These are phyloP conservation scores for Neoitamus cyanurus DNA, from an alignment of 2,888 invertebrate genomes.

Conservation along the genomic window DNA sequence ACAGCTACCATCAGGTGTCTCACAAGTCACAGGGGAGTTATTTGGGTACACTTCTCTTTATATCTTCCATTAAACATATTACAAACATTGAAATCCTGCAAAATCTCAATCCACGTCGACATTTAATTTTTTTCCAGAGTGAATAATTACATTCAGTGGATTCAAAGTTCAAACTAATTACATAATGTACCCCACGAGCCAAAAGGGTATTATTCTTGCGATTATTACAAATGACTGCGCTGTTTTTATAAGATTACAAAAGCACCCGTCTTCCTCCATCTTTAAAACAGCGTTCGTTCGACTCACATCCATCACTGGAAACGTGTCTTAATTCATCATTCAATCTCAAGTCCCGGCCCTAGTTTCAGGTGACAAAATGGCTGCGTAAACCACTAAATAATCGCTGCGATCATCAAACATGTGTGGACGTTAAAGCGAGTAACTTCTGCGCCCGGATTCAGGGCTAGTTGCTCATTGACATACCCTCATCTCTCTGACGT, in stretches of 20 bases:
- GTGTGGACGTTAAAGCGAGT: background rate
- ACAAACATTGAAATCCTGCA: no score
- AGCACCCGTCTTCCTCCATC: background rate
- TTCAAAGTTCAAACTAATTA: no score
- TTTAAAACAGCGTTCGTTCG: background rate
- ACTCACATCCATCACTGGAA: background rate
- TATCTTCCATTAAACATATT: no score
- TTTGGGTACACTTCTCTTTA: no score
- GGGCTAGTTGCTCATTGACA: background rate
- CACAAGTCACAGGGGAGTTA: no score
- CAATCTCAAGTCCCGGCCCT: background rate
- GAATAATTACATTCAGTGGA: no score
- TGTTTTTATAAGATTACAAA: background rate
- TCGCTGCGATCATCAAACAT: constrained; percentile 3
- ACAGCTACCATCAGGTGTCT: no score
- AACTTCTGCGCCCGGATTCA: background rate
- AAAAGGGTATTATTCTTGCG: background rate
- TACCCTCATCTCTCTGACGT: constrained; percentile 23
- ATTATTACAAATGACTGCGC: background rate
- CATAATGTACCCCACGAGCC: no score
- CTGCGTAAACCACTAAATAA: constrained; percentile 22
- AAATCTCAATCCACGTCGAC: no score
- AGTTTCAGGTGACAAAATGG: constrained; percentile 31
- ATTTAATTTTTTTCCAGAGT: no score
- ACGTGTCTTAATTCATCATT: constrained; percentile 7